Conservation (phyloP, 2,888 invertebrate genomes). For the Dorcus parallelipipedus region DNA sequence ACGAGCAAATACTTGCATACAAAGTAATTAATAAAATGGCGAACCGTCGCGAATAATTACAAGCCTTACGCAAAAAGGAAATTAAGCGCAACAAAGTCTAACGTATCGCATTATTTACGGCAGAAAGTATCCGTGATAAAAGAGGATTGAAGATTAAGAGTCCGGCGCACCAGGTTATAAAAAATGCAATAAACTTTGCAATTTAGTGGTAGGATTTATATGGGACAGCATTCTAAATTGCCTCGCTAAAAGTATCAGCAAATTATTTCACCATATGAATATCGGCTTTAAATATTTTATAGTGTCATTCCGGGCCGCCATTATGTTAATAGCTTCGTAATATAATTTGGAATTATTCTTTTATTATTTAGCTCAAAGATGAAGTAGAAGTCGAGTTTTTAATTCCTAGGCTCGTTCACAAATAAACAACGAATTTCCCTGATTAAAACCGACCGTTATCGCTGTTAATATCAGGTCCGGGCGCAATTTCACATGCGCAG, state of each 20-base stretch:
- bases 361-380: background rate
- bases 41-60: background rate
- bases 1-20: no score
- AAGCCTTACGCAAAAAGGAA: background rate
- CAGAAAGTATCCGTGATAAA: background rate
- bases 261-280: background rate
- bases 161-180: slow-evolving; percentile 1
- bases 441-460: no score
- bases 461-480: no score
- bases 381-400: background rate
- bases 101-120: background rate
- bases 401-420: no score
- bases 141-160: background rate
- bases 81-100: slow-evolving; percentile 1
- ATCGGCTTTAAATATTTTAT: slow-evolving; percentile 2
- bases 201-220: slow-evolving; percentile 2
- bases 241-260: background rate
- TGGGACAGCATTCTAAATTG: background rate
- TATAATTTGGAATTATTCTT: background rate
- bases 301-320: background rate
- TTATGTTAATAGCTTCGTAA: background rate
- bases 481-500: no score
- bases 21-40: no score
- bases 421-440: no score
- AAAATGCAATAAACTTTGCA: background rate